Conservation (phyloP, 1,140 invertebrate genomes). For the Druon quercuslanigerum region DNA sequence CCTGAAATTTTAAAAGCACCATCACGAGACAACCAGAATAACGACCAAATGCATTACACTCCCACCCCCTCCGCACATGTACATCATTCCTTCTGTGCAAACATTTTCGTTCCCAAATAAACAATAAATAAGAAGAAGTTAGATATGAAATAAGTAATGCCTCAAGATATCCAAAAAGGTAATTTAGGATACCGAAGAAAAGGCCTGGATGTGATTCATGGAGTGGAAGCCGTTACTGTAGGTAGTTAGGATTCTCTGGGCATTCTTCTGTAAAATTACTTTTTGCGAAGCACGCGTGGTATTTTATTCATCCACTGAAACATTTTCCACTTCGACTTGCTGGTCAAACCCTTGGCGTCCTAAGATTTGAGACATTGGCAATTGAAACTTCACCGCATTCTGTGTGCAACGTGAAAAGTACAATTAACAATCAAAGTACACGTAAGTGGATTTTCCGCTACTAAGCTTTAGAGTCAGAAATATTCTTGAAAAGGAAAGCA, state of each 20-base stretch:
- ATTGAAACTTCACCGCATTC: neutral
- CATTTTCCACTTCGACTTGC: neutral
- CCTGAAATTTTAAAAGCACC: no score
- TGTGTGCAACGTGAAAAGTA: neutral
- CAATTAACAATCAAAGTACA: neutral
- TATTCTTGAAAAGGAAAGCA: neutral
- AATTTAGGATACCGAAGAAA: neutral
- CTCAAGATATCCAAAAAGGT: neutral
- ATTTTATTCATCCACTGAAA: conserved; percentile 16
- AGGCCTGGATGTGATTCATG: conserved; percentile 2
- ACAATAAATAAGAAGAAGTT: neutral
- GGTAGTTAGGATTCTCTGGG: conserved; percentile 18
- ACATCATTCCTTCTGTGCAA: no score
- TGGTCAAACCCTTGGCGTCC: neutral
- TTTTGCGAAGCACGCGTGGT: conserved; percentile 12
- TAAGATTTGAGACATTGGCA: neutral
- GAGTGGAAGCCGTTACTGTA: conserved; percentile 5
- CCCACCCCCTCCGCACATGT: no score
- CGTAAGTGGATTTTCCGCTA: neutral
- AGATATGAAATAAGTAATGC: neutral
- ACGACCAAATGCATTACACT: no score
- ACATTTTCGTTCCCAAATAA: neutral
- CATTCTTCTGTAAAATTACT: conserved; percentile 25
- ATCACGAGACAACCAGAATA: no score
- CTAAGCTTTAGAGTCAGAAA: neutral